Evolutionary conservation across 2,797 vertebrate genomes (phyloP).

Genomic region (Esox lucius): DNA sequence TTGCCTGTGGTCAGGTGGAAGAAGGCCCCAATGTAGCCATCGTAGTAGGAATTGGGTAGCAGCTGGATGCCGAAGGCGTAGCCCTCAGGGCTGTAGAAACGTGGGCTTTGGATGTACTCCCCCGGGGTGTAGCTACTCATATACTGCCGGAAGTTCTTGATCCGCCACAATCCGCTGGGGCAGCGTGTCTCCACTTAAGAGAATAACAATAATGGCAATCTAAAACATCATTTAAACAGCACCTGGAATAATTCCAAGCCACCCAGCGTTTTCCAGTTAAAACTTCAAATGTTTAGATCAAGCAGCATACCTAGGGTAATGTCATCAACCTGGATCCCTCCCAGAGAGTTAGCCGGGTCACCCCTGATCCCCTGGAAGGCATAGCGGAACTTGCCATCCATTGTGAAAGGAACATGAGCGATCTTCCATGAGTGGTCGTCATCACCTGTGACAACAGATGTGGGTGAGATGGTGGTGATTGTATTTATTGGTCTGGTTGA

Average conservation of each 20-base stretch:
- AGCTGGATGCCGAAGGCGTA: slow-evolving; percentile 71
- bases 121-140: slow-evolving; percentile 30
- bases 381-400: slow-evolving; percentile 77
- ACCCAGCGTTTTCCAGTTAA: background rate
- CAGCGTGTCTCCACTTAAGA: slow-evolving; percentile 68
- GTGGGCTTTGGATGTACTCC: slow-evolving; percentile 56
- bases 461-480: background rate
- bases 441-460: slow-evolving; percentile 55
- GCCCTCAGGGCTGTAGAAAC: slow-evolving; percentile 77
- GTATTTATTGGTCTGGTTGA: background rate
- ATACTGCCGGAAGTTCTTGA: slow-evolving; percentile 67
- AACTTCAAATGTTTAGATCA: background rate
- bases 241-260: background rate
- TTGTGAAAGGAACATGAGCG: slow-evolving; percentile 69
- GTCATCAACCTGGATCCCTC: slow-evolving; percentile 77
- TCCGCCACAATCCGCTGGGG: slow-evolving; percentile 72
- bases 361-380: slow-evolving; percentile 79
- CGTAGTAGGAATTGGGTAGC: slow-evolving; percentile 46
- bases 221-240: background rate
- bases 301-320: slow-evolving; percentile 53
- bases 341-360: slow-evolving; percentile 49
- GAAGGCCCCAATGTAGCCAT: slow-evolving; percentile 49
- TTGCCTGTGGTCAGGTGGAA: slow-evolving; percentile 80
- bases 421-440: slow-evolving; percentile 75
- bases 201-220: background rate